Conservation (phyloP, 2,113 vertebrate species). For the Oreochromis tanganicae region DNA sequence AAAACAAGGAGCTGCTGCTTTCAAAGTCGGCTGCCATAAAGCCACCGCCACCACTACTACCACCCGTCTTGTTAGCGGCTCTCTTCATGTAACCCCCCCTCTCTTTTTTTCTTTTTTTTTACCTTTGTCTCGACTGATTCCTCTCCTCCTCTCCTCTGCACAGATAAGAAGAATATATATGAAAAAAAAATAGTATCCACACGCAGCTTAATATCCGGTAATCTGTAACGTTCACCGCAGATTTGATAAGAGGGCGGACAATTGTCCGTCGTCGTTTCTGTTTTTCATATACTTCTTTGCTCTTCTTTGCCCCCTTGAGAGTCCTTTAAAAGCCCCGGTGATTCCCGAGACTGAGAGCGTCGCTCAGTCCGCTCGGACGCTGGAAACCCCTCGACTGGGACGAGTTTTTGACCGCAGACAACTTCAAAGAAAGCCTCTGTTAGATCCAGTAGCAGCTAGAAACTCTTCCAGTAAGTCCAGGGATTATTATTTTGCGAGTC, state of each 20-base stretch:
- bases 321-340: constrained; percentile 37
- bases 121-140: constrained; percentile 66
- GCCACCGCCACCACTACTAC: background rate
- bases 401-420: constrained; percentile 37
- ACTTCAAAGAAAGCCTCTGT: constrained; percentile 22
- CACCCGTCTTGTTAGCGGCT: constrained; percentile 59
- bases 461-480: constrained; percentile 30
- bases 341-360: constrained; percentile 45
- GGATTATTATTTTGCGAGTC: background rate
- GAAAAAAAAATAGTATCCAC: constrained; percentile 37
- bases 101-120: constrained; percentile 8
- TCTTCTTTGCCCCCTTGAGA: constrained; percentile 14
- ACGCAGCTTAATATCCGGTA: constrained; percentile 39
- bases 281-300: constrained; percentile 5
- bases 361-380: constrained; percentile 42
- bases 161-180: constrained; percentile 25
- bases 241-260: background rate
- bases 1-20: constrained; percentile 47
- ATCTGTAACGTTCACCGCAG: constrained; percentile 1
- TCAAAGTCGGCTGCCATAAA: constrained; percentile 55
- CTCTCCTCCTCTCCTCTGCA: constrained; percentile 33
- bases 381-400: constrained; percentile 24
- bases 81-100: constrained; percentile 17
- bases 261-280: background rate
- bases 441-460: constrained; percentile 13